These are phyloP conservation scores for Syritta pipiens DNA, from an alignment of 2,888 invertebrate genomes.

Conservation along the genomic window DNA sequence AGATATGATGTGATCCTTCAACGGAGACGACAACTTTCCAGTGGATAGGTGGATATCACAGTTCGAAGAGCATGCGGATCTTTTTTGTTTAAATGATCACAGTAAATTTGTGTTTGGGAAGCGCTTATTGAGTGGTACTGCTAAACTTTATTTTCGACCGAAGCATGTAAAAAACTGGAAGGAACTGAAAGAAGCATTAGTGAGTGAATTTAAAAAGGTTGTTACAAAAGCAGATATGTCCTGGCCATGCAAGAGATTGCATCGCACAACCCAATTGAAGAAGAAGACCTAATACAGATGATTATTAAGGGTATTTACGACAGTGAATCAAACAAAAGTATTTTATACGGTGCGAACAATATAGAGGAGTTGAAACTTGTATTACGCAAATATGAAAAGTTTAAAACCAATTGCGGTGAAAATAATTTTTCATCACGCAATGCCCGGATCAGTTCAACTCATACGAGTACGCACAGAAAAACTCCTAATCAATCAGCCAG, in stretches of 20 bases:
- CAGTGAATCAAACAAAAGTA: neutral
- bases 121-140: neutral
- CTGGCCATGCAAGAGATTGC: neutral
- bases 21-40: neutral
- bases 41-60: neutral
- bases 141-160: neutral
- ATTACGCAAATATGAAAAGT: neutral
- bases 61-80: neutral
- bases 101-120: neutral
- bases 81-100: neutral
- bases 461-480: neutral
- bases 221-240: neutral
- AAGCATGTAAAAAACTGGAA: neutral
- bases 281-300: constrained; percentile 2
- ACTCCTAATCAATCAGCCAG: neutral
- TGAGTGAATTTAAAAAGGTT: neutral
- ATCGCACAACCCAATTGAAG: neutral
- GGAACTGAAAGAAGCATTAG: neutral
- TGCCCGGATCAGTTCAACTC: neutral
- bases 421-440: neutral
- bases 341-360: neutral
- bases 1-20: neutral
- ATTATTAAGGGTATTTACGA: constrained; percentile 9
- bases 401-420: constrained; percentile 7
- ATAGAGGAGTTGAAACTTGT: neutral